Conservation (phyloP, 1,140 invertebrate genomes). For the Atta texana region DNA sequence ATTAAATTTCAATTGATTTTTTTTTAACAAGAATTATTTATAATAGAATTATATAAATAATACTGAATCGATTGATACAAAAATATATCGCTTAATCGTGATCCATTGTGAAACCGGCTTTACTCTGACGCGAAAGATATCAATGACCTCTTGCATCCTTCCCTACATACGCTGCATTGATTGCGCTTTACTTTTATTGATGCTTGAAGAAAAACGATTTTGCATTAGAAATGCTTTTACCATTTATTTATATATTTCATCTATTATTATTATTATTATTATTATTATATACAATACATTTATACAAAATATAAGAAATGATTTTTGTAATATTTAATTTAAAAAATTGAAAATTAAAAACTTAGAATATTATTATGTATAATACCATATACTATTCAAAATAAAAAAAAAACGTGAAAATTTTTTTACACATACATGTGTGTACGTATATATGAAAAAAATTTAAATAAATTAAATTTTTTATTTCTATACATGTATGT, state of each 20-base stretch:
- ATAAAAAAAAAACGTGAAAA: too few relatives aligned
- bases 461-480: too few relatives aligned
- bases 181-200: background rate
- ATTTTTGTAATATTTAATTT: too few relatives aligned
- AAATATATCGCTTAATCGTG: background rate
- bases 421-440: too few relatives aligned
- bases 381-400: too few relatives aligned
- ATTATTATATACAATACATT: background rate
- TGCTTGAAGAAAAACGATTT: background rate
- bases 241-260: background rate
- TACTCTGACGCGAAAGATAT: constrained; percentile 55
- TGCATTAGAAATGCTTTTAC: constrained; percentile 24
- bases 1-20: background rate
- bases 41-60: background rate
- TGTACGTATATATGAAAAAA: too few relatives aligned
- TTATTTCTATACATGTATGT: too few relatives aligned
- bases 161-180: background rate
- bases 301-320: background rate
- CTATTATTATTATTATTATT: background rate
- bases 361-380: too few relatives aligned
- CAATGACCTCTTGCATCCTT: constrained; percentile 60
- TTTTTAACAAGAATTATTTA: background rate
- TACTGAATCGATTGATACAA: background rate
- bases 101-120: constrained; percentile 9
- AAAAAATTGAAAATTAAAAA: too few relatives aligned